These are phyloP conservation scores for Trinectes maculatus DNA, from an alignment of 2,113 vertebrate genomes.

Conservation along the genomic window DNA sequence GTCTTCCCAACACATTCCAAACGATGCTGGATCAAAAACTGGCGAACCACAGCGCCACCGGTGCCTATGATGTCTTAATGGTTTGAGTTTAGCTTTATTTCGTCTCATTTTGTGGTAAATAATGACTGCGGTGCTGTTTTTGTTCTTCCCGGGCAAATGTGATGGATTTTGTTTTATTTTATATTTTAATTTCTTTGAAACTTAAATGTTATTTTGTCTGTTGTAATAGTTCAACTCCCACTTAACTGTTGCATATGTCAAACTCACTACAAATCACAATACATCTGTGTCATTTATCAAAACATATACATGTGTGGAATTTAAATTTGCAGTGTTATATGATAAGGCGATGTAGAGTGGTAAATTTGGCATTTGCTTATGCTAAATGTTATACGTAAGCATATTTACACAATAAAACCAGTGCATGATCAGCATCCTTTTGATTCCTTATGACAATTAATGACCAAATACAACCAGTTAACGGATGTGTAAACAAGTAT, in stretches of 20 bases:
- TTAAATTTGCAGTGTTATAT: no score
- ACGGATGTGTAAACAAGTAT: conserved; percentile 50
- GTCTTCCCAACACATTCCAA: conserved; percentile 41
- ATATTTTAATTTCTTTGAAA: no score
- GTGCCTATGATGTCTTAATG: neutral
- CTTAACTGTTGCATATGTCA: no score
- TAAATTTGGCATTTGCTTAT: no score
- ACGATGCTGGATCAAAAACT: conserved; percentile 5
- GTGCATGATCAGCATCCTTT: neutral
- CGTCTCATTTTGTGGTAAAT: neutral
- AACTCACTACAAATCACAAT: no score
- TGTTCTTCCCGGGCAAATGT: neutral
- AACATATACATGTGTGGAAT: no score
- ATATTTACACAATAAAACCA: conserved; percentile 20
- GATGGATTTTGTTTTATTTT: no score
- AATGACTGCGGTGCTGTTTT: neutral
- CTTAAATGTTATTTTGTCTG: neutral
- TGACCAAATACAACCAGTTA: conserved; percentile 20
- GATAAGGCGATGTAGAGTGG: no score
- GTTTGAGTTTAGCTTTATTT: no score
- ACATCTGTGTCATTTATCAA: no score
- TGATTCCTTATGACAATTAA: conserved; percentile 30
- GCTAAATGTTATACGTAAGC: no score
- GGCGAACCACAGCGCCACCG: neutral
- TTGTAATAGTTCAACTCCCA: no score